Conservation (phyloP, 2,797 vertebrate species). For the Malurus splendens region DNA sequence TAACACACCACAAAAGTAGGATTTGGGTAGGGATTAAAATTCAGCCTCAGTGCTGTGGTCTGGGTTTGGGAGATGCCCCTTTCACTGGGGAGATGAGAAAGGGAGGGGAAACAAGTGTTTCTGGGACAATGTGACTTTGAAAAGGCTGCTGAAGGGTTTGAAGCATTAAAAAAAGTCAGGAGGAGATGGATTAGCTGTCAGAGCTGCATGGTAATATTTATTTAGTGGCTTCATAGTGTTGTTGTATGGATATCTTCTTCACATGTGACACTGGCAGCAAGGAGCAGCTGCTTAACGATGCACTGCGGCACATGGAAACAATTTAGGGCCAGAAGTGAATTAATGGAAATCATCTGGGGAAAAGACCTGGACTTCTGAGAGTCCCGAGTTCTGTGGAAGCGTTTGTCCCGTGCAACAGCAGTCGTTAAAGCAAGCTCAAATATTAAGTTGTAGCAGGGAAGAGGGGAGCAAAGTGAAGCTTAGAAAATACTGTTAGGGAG, state of each 20-base stretch:
- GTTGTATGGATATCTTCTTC: neutral
- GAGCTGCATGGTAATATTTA: neutral
- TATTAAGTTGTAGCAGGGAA: neutral
- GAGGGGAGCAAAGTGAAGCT: neutral
- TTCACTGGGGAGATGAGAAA: neutral
- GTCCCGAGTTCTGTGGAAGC: neutral
- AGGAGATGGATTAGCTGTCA: neutral
- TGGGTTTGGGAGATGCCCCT: neutral
- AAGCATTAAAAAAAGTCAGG: neutral
- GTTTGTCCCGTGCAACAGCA: neutral
- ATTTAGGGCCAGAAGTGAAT: constrained; percentile 12
- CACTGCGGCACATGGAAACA: neutral
- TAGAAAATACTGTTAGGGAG: neutral
- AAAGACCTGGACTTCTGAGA: neutral
- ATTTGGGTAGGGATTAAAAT: neutral
- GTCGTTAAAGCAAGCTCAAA: neutral
- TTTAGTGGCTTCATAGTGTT: neutral
- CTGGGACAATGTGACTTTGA: neutral
- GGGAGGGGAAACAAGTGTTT: neutral
- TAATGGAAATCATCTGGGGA: neutral
- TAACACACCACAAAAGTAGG: neutral
- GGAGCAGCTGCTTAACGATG: neutral
- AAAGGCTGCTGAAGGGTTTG: neutral
- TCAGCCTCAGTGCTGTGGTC: neutral
- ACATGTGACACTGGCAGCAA: neutral